These are phyloP conservation scores for Drosophila hawaiiensis DNA, from an alignment of 2,888 invertebrate species.

Conservation along the genomic window DNA sequence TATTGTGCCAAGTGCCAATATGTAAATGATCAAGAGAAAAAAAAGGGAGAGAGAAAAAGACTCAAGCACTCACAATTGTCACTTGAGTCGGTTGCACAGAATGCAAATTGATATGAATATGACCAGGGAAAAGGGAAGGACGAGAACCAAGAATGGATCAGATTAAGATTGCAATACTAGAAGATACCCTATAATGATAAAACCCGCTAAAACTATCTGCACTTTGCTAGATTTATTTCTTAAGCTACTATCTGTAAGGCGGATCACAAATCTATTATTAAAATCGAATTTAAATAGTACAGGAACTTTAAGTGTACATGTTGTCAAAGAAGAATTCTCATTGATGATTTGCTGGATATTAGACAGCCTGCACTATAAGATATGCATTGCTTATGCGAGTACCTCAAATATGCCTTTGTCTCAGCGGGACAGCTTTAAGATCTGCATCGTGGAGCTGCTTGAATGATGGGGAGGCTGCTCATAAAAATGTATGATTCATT, in stretches of 20 bases:
- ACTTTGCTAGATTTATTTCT: background rate
- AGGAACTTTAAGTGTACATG: background rate
- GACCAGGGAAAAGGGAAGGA: conserved; percentile 27
- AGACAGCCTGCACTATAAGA: conserved; percentile 25
- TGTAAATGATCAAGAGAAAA: conserved; percentile 47
- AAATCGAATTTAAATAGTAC: background rate
- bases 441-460: conserved; percentile 20
- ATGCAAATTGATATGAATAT: conserved; percentile 72
- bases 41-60: conserved; percentile 4
- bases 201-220: background rate
- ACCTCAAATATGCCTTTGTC: conserved; percentile 55
- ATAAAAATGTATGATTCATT: conserved; percentile 76
- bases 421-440: conserved; percentile 41
- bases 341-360: background rate
- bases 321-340: background rate
- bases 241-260: background rate
- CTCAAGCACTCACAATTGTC: conserved; percentile 62
- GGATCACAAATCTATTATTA: background rate
- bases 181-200: conserved; percentile 17
- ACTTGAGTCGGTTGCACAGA: conserved; percentile 59
- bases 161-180: background rate
- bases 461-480: conserved; percentile 30
- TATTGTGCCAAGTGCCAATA: conserved; percentile 63
- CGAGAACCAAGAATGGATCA: background rate
- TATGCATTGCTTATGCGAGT: conserved; percentile 47